Evolutionary conservation across 2,113 vertebrate genomes (phyloP), one percentile per base, ranked within the genome.

Genomic region (Menura novaehollandiae): DNA sequence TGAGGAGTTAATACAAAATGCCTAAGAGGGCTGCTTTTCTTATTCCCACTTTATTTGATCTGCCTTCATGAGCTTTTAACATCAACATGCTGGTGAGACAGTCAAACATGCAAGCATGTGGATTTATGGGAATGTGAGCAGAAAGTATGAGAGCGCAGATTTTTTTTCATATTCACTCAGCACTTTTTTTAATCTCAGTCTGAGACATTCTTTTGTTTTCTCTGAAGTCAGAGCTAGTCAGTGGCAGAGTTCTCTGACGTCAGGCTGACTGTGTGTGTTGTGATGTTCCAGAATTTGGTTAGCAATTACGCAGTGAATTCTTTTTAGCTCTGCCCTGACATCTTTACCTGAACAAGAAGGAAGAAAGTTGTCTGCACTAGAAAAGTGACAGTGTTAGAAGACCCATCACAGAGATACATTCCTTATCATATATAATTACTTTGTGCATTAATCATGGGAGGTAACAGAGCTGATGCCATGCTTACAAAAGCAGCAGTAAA

Each of bases 171-270:
- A 53, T 83, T 73, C 63, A 83, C 67, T 94, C 74, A 84, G 68
- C 68, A 76, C 16, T 41, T 92, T 91, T 91, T 94, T 79, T 6
- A 93, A 93, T 88, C 67, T 88, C n/a, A 1, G 55, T 83, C 72
- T 46, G 63, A 94, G 88, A 76, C n/a, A 62, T 69, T 93, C 67
- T 80, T 80, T 95, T 93, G 62, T 96, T 79, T 93, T 71, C 71
- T 82, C 63, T 56, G 39, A 69, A 93, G 75, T 66, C 53, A 39
- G 64, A 74, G 46, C 67, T 85, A 88, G 59, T 58, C 66, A 68
- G 56, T 10, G n/a, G 49, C 82, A 90, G 49, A 58, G 32, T 64
- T 60, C 60, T 82, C 60, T 22, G 71, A 82, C 46, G n/a, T 76
- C 67, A 80, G 32, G 49, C 67, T 80, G 44, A 41, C 73, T 76